Evolutionary conservation across 2,888 invertebrate species (phyloP).

Genomic region (Leptinotarsa juncta): DNA sequence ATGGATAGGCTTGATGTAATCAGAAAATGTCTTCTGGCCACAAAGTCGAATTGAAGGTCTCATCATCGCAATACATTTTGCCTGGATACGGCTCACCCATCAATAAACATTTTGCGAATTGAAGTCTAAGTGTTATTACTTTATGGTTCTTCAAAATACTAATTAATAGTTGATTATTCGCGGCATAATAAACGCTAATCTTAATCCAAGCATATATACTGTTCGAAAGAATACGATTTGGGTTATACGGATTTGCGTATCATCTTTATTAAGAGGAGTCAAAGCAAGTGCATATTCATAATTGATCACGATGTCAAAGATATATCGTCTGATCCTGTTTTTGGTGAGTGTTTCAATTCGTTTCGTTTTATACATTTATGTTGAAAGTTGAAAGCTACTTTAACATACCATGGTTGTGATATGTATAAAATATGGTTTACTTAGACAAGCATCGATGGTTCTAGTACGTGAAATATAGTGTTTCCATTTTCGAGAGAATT

Average conservation of each 20-base stretch:
- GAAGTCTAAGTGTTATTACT: neutral
- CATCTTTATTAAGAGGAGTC: neutral
- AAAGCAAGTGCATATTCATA: neutral
- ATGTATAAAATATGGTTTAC: too few relatives aligned
- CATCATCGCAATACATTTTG: neutral
- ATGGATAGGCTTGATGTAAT: too few relatives aligned
- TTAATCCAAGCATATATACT: conserved; percentile 8
- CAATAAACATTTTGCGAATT: conserved; percentile 13
- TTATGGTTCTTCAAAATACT: conserved; percentile 3
- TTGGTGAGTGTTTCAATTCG: neutral
- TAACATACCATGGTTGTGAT: too few relatives aligned
- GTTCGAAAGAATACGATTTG: conserved; percentile 8
- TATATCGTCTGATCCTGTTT: neutral
- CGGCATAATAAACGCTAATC: conserved; percentile 16
- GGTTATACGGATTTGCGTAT: conserved; percentile 7
- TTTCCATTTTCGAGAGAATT: too few relatives aligned
- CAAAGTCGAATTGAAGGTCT: neutral
- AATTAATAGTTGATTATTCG: conserved; percentile 16
- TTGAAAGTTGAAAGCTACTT: too few relatives aligned
- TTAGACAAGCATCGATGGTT: too few relatives aligned
- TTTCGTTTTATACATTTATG: too few relatives aligned
- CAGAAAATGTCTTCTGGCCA: neutral
- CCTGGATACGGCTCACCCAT: neutral
- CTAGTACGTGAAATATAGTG: too few relatives aligned
- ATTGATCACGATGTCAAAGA: neutral